Percentiles rank a stretch among this genome's conserved stretches.
phyloP scores from a whole-genome alignment of 2,888 invertebrate genomes.

The Mesorhabditis sp. region DNA sequence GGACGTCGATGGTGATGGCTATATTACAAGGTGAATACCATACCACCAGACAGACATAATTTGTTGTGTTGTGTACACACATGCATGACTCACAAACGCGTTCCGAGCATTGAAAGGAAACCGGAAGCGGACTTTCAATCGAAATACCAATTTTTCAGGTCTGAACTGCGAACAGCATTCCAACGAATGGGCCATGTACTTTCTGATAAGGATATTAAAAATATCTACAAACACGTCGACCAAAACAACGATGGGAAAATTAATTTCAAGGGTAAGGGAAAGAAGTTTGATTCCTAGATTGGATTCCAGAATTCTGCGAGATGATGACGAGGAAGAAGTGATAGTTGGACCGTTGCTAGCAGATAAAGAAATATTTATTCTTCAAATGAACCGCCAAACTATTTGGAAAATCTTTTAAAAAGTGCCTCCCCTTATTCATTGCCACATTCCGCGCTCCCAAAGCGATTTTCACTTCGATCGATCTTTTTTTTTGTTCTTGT shows the following conservation, averaged over 20 bases:
- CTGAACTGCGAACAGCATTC: conserved; percentile 59
- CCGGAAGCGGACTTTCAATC: background rate
- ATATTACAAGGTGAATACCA: conserved; percentile 42
- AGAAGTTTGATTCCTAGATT: background rate
- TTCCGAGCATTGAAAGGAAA: background rate
- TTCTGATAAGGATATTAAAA: conserved; percentile 56
- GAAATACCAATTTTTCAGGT: conserved; percentile 26
- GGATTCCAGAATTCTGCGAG: conserved; percentile 51
- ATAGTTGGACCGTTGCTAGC: background rate
- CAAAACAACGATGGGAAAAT: conserved; percentile 59
- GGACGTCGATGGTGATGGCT: conserved; percentile 57
- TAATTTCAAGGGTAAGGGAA: conserved; percentile 48
- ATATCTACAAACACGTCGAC: conserved; percentile 60
- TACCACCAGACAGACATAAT: background rate
- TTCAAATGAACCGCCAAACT: no score
- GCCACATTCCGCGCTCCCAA: no score
- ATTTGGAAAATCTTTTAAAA: no score
- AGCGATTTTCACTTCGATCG: no score
- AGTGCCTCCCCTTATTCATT: no score
- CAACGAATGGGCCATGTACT: conserved; percentile 58
- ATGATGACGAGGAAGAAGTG: conserved; percentile 55
- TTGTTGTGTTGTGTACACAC: background rate
- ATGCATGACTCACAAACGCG: background rate
- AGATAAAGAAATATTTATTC: no score
- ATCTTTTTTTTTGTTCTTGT: no score